These are phyloP conservation scores for Masnerella sp. DNA, from an alignment of 2,888 invertebrate species.

Conservation along the genomic window DNA sequence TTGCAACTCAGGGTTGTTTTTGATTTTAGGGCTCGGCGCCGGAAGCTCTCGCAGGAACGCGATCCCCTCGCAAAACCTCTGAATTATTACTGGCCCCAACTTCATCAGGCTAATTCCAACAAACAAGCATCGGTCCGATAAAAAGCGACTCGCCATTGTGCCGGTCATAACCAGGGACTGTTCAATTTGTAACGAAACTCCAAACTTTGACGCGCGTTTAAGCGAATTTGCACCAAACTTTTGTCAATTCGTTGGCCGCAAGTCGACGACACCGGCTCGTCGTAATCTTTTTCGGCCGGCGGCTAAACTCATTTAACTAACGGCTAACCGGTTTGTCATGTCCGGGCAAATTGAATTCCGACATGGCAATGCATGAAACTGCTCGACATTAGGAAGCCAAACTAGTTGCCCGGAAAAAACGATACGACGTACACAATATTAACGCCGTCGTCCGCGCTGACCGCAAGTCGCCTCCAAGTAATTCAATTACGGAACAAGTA, in stretches of 20 bases:
- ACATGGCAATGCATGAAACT: constrained; percentile 39
- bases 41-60: too few relatives aligned
- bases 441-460: constrained; percentile 50
- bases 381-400: constrained; percentile 55
- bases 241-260: constrained; percentile 37
- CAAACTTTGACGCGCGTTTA: constrained; percentile 16
- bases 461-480: constrained; percentile 62
- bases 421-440: constrained; percentile 37
- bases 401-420: constrained; percentile 40
- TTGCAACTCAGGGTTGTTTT: too few relatives aligned
- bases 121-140: constrained; percentile 13
- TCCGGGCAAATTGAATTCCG: constrained; percentile 52
- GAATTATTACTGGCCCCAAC: too few relatives aligned
- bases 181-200: constrained; percentile 30
- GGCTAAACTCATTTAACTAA: constrained; percentile 42
- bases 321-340: constrained; percentile 53
- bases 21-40: too few relatives aligned
- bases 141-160: constrained; percentile 9
- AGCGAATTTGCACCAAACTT: constrained; percentile 38
- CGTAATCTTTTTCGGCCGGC: constrained; percentile 19
- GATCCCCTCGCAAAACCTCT: too few relatives aligned
- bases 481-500: constrained; percentile 70
- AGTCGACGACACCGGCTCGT: constrained; percentile 23
- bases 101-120: too few relatives aligned
- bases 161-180: constrained; percentile 37